Conservation (phyloP, 2,113 vertebrate species). For the Calonectris borealis region DNA sequence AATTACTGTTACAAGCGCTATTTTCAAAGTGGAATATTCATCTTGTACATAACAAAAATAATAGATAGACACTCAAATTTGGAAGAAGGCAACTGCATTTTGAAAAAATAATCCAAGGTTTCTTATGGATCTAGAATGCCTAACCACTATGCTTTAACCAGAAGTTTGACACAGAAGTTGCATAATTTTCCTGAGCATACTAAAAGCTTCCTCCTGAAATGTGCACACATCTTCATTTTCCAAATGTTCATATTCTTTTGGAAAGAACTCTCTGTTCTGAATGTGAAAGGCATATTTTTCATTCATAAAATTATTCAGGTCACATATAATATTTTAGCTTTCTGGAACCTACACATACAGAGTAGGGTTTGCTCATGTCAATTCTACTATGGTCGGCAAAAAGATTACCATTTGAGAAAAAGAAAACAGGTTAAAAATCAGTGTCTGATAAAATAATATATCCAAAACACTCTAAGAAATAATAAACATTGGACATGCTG, state of each 20-base stretch:
- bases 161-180: neutral
- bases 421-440: neutral
- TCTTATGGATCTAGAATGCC: neutral
- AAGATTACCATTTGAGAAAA: neutral
- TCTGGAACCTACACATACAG: neutral
- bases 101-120: neutral
- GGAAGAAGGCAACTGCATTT: neutral
- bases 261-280: neutral
- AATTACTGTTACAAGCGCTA: neutral
- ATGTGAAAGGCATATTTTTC: neutral
- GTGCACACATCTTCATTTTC: neutral
- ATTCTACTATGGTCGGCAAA: neutral
- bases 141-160: neutral
- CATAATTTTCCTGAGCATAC: neutral
- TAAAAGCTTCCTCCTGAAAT: neutral
- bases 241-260: neutral
- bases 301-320: neutral
- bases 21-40: neutral
- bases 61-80: neutral
- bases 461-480: neutral
- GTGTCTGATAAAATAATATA: neutral
- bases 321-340: neutral
- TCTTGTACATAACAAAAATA: neutral
- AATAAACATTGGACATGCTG: neutral
- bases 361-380: neutral